These are phyloP conservation scores for Spermophilus dauricus DNA, from an alignment of 2,113 vertebrate genomes.

Conservation along the genomic window DNA sequence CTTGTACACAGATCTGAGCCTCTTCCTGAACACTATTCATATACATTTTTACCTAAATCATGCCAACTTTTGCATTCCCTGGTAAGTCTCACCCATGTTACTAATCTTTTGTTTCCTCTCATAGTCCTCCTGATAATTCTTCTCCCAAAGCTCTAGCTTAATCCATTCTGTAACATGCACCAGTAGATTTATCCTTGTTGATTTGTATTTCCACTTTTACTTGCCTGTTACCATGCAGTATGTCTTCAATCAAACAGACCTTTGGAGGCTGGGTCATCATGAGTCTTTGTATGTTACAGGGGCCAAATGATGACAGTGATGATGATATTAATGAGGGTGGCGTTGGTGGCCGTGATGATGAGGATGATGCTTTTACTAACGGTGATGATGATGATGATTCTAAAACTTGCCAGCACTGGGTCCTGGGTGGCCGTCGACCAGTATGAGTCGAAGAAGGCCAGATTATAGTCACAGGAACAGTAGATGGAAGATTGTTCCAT, in stretches of 20 bases:
- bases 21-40: background rate
- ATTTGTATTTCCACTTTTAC: background rate
- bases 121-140: background rate
- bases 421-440: background rate
- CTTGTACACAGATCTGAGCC: background rate
- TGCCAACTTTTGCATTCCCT: background rate
- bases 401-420: background rate
- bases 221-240: background rate
- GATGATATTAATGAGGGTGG: background rate
- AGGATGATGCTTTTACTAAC: background rate
- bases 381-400: too few relatives aligned
- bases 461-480: background rate
- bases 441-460: background rate
- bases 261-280: background rate
- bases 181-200: background rate
- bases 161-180: background rate
- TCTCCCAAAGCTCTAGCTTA: background rate
- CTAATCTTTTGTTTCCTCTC: background rate
- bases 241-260: background rate
- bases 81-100: too few relatives aligned
- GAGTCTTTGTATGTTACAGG: background rate
- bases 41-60: background rate
- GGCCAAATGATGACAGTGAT: background rate
- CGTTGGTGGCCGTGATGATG: rapidly evolving
- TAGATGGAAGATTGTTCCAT: background rate